Conservation (phyloP, 2,888 invertebrate species). For the Stictocephala bisonia region DNA sequence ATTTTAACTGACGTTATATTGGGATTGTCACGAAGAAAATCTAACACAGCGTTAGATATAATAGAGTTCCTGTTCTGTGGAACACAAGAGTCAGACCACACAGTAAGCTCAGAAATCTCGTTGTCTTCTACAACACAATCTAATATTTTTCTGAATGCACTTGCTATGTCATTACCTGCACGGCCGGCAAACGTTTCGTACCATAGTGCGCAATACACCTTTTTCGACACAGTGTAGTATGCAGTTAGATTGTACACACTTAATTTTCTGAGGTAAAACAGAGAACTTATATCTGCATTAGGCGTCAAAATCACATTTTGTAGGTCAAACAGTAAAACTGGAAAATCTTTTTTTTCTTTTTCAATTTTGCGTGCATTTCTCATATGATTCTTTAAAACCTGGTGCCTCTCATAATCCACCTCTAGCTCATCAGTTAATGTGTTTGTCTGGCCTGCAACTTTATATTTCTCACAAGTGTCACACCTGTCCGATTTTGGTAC, state of each 20-base stretch:
- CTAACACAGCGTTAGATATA: constrained; percentile 27
- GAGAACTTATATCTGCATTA: neutral
- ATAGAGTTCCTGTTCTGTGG: constrained; percentile 27
- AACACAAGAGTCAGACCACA: constrained; percentile 20
- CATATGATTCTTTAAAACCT: neutral
- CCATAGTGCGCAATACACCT: constrained; percentile 28
- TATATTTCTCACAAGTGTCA: neutral
- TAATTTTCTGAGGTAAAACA: constrained; percentile 7
- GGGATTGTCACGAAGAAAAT: constrained; percentile 3
- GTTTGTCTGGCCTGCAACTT: neutral
- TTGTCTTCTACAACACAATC: constrained; percentile 16
- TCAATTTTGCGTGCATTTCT: neutral
- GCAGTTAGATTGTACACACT: constrained; percentile 21
- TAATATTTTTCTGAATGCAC: constrained; percentile 10
- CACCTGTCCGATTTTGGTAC: neutral
- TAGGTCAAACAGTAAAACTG: constrained; percentile 5
- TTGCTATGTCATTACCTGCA: constrained; percentile 21
- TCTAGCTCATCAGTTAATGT: neutral
- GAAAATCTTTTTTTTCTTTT: too few relatives aligned
- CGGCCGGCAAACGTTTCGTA: neutral
- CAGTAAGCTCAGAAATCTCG: neutral
- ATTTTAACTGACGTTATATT: neutral
- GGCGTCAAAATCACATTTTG: neutral
- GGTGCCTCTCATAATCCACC: neutral
- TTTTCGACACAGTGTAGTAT: constrained; percentile 31